Evolutionary conservation across 2,113 vertebrate genomes (phyloP), one percentile per base, ranked within the genome.

Genomic region (Orthonyx spaldingii): DNA sequence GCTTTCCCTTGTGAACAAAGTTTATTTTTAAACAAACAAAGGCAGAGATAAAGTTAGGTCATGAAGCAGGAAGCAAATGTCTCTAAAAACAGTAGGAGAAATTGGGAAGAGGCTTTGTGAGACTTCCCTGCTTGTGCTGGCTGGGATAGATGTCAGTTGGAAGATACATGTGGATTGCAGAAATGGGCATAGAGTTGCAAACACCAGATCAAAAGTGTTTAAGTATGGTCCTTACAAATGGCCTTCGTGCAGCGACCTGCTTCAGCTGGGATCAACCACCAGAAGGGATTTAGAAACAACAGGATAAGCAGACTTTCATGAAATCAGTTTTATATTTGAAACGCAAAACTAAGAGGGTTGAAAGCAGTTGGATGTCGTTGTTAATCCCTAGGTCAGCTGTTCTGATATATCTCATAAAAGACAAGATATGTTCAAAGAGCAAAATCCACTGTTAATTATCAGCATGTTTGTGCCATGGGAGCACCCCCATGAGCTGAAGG

Each of bases 11-110:
- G 44, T 71, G 61, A 78, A 52, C 50, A 84, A 71, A 89, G 77
- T 30, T 93, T 82, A 27, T 75, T 94, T 95, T 96, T 87, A 71
- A 89, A 71, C 41, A 80, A 89, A 77, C 33, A 78, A 87, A 96
- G 50, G 7, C 33, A 74, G 71, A 81, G 55, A 78, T 59, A 75
- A 84, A 84, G 61, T 52, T 68, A 71, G 44, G 44, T 91, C 22
- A 1, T 32, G 37, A 61, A 85, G 70, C 35, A 71, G 61, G 74
- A 71, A 82, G 15, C 35, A 5, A 35, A 20, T 13, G 39, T 75
- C 60, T 82, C 69, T 76, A 23, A 71, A 89, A 94, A 75, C 69
- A 52, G 39, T 37, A 78, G 46, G 22, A 79, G 26, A 35, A 41
- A 11, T 26, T 89, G 47, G 30, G 55, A 92, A 90, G 63, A 79